phyloP scores from a whole-genome alignment of 92 coral and sea anemone species.

The Galaxea fascicularis region DNA sequence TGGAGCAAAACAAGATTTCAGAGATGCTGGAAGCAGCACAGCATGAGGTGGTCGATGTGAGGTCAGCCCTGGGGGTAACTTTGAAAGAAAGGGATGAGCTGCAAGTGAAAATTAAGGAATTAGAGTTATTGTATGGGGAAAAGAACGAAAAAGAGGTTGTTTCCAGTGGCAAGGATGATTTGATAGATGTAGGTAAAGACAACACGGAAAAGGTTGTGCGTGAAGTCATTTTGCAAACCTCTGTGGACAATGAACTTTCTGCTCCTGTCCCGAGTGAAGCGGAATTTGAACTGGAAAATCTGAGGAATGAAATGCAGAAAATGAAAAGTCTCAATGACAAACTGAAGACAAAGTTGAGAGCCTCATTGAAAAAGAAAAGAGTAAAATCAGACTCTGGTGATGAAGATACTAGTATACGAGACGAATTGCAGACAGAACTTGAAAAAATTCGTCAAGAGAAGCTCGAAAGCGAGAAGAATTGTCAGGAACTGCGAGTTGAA shows the following conservation, averaged over 20 bases:
- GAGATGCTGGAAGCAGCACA: slow-evolving; percentile 37
- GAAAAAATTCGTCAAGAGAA: slow-evolving; percentile 50
- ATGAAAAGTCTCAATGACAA: slow-evolving; percentile 56
- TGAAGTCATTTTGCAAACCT: slow-evolving; percentile 32
- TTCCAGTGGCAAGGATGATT: slow-evolving; percentile 8
- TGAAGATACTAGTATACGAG: slow-evolving; percentile 32
- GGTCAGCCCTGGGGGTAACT: slow-evolving; percentile 32
- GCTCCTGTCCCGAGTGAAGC: slow-evolving; percentile 9
- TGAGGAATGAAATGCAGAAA: slow-evolving; percentile 47
- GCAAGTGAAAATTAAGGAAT: slow-evolving; percentile 3
- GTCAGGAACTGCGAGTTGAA: slow-evolving; percentile 73
- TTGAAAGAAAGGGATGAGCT: slow-evolving; percentile 75
- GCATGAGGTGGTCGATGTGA: slow-evolving; percentile 28
- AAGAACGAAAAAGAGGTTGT: slow-evolving; percentile 13
- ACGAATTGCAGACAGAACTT: slow-evolving; percentile 46
- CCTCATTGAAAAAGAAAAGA: slow-evolving; percentile 48
- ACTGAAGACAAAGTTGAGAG: slow-evolving; percentile 56
- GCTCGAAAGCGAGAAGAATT: slow-evolving; percentile 66
- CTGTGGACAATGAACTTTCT: slow-evolving; percentile 10
- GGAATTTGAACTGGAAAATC: slow-evolving; percentile 43
- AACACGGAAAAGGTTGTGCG: slow-evolving; percentile 10
- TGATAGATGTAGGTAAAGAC: slow-evolving; percentile 47
- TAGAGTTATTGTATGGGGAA: slow-evolving; percentile 12
- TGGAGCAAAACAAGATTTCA: slow-evolving; percentile 20
- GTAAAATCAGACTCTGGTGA: slow-evolving; percentile 35